Percentiles rank a stretch among this genome's conserved stretches.
phyloP scores from a whole-genome alignment of 2,797 vertebrate genomes.

The Euthynnus affinis region DNA sequence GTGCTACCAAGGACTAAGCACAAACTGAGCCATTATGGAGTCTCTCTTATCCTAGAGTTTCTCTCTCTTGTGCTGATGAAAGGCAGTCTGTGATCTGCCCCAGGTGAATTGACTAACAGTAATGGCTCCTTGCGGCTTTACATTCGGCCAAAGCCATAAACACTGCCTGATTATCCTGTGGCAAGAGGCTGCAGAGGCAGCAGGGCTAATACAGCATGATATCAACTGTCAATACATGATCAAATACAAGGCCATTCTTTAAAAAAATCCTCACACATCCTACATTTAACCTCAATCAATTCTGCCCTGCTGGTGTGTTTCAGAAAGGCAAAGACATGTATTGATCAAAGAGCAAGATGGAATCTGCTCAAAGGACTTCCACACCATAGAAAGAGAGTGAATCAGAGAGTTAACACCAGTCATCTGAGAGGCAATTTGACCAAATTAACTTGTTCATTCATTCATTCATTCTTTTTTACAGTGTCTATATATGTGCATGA shows the following conservation, averaged over 20 bases:
- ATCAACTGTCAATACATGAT: constrained; percentile 75
- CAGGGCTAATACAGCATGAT: constrained; percentile 61
- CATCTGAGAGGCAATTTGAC: constrained; percentile 21
- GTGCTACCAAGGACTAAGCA: constrained; percentile 29
- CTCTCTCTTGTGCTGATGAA: constrained; percentile 50
- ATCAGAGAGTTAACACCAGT: constrained; percentile 13
- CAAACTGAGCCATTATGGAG: constrained; percentile 33
- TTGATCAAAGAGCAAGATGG: constrained; percentile 71
- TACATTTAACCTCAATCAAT: constrained; percentile 74
- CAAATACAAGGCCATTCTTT: constrained; percentile 60
- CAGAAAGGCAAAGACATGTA: constrained; percentile 64
- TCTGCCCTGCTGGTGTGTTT: constrained; percentile 57
- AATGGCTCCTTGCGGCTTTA: constrained; percentile 57
- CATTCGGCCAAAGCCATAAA: constrained; percentile 56
- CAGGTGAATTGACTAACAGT: constrained; percentile 61
- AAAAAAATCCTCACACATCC: constrained; percentile 56
- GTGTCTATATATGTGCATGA: background rate
- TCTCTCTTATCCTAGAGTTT: constrained; percentile 10
- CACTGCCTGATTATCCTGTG: constrained; percentile 63
- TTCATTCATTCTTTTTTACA: background rate
- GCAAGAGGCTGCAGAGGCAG: constrained; percentile 57
- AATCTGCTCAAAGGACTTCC: constrained; percentile 54
- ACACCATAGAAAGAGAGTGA: constrained; percentile 32
- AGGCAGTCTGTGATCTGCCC: constrained; percentile 56
- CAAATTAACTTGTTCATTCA: constrained; percentile 13